Evolutionary conservation across 2,113 vertebrate genomes (phyloP).

Genomic region (Telmatochromis bifrenatus): DNA sequence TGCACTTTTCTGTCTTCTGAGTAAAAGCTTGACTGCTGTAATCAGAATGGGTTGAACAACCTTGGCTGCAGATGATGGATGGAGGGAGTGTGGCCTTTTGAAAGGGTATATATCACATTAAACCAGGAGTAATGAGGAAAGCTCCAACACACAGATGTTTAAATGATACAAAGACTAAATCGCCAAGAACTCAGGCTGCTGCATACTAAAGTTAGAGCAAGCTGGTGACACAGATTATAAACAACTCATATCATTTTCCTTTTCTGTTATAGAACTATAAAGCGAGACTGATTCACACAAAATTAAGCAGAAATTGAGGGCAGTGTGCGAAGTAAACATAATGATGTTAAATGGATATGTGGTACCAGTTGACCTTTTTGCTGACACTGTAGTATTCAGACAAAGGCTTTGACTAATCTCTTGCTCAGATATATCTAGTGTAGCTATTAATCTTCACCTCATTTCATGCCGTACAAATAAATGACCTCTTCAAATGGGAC

Average conservation of each 20-base stretch:
- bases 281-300: not conserved
- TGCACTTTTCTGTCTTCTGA: constrained; percentile 14
- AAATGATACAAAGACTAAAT: constrained; percentile 56
- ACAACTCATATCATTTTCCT: not conserved
- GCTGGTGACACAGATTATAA: not conserved
- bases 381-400: constrained; percentile 49
- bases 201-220: not conserved
- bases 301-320: not conserved
- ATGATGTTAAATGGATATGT: constrained; percentile 41
- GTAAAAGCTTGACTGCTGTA: constrained; percentile 56
- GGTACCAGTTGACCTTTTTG: constrained; percentile 46
- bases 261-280: not conserved
- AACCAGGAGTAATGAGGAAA: constrained; percentile 71
- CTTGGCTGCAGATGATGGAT: constrained; percentile 67
- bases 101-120: constrained; percentile 75
- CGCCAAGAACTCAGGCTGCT: constrained; percentile 14
- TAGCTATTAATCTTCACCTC: constrained; percentile 51
- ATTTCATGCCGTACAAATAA: constrained; percentile 47
- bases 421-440: constrained; percentile 25
- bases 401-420: constrained; percentile 54
- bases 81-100: constrained; percentile 66
- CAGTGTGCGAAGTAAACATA: constrained; percentile 12
- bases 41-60: constrained; percentile 61
- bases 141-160: constrained; percentile 66
- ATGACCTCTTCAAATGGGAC: constrained; percentile 60